These are phyloP conservation scores for Lepus americanus DNA, from an alignment of 2,113 vertebrate genomes.

Conservation along the genomic window DNA sequence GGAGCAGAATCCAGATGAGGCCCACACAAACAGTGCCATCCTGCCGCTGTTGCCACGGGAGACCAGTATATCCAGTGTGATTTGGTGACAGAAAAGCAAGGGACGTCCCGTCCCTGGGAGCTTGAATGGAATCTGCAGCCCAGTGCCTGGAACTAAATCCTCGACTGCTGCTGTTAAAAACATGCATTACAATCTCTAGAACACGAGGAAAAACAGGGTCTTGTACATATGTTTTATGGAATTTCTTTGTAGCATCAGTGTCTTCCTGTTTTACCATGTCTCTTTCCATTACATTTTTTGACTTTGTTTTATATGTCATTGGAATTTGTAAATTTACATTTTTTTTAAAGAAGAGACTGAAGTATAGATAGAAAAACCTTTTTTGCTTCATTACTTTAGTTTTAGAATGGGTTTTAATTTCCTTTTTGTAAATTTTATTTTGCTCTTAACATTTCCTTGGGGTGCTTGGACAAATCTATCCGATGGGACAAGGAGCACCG, in stretches of 20 bases:
- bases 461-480: slow-evolving; percentile 93
- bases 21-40: slow-evolving; percentile 98
- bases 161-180: slow-evolving; percentile 94
- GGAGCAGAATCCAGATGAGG: slow-evolving; percentile 97
- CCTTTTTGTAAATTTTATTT: slow-evolving; percentile 78
- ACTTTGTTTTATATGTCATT: slow-evolving; percentile 96
- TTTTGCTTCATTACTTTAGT: slow-evolving; percentile 93
- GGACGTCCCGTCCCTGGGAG: slow-evolving; percentile 82
- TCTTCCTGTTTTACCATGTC: slow-evolving; percentile 96
- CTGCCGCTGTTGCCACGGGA: slow-evolving; percentile 98
- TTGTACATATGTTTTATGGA: slow-evolving; percentile 97
- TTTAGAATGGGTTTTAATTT: slow-evolving; percentile 87
- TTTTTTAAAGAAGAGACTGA: slow-evolving; percentile 91
- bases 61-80: slow-evolving; percentile 99
- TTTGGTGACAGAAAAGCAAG: slow-evolving; percentile 94
- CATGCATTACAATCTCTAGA: slow-evolving; percentile 93
- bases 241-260: slow-evolving; percentile 99
- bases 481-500: slow-evolving; percentile 90
- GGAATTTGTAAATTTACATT: slow-evolving; percentile 94
- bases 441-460: slow-evolving; percentile 90
- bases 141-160: slow-evolving; percentile 92
- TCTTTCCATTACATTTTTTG: slow-evolving; percentile 92
- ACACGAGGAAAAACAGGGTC: slow-evolving; percentile 99
- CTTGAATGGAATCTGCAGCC: slow-evolving; percentile 88
- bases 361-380: slow-evolving; percentile 91